These are phyloP conservation scores for Leptinotarsa rubiginosa DNA, from an alignment of 2,888 invertebrate genomes.

Conservation along the genomic window DNA sequence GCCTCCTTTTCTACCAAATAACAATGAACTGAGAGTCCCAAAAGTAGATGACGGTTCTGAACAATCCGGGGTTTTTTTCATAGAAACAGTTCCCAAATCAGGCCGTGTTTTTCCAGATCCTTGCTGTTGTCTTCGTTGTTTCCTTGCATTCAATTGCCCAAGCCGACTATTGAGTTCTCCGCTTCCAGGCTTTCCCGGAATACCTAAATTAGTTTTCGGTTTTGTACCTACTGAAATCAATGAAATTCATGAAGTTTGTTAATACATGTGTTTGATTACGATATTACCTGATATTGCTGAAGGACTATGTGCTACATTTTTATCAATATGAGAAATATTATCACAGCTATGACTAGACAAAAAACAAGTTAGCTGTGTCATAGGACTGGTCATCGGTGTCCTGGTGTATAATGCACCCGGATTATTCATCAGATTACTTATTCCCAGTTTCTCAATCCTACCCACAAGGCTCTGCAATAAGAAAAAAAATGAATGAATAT, in stretches of 20 bases:
- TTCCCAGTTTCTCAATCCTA: slow-evolving; percentile 76
- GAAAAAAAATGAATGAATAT: neutral
- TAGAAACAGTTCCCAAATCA: slow-evolving; percentile 71
- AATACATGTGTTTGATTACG: neutral
- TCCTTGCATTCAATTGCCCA: slow-evolving; percentile 66
- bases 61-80: slow-evolving; percentile 53
- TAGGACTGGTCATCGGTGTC: slow-evolving; percentile 78
- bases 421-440: slow-evolving; percentile 76
- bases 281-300: slow-evolving; percentile 39
- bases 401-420: slow-evolving; percentile 71
- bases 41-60: slow-evolving; percentile 64
- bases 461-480: slow-evolving; percentile 69
- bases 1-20: slow-evolving; percentile 89
- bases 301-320: slow-evolving; percentile 42
- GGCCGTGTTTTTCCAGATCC: slow-evolving; percentile 70
- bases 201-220: slow-evolving; percentile 67
- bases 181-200: slow-evolving; percentile 73
- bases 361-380: slow-evolving; percentile 83
- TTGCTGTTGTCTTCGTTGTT: slow-evolving; percentile 69
- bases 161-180: slow-evolving; percentile 69
- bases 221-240: slow-evolving; percentile 50
- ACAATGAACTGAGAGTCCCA: slow-evolving; percentile 81
- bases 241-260: neutral
- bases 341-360: slow-evolving; percentile 61
- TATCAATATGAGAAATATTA: slow-evolving; percentile 49